Evolutionary conservation across 2,888 invertebrate genomes (phyloP).

Genomic region (Imbricaverruca yamaguchii): DNA sequence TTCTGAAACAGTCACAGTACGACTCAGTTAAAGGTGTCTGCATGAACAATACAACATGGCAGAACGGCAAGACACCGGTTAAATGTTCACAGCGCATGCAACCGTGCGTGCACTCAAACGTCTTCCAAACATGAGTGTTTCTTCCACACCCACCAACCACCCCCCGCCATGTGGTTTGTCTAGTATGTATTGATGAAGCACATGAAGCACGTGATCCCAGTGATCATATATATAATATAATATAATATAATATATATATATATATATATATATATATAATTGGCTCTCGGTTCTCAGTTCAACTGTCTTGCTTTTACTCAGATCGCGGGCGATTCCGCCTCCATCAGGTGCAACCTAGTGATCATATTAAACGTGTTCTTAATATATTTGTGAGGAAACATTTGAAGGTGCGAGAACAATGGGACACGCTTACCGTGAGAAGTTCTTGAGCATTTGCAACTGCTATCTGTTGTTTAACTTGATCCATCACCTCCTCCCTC

Average conservation of each 20-base stretch:
- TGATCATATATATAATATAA: background rate
- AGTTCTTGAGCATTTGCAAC: conserved; percentile 89
- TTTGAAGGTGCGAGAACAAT: background rate
- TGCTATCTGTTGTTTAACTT: conserved; percentile 90
- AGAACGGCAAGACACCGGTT: background rate
- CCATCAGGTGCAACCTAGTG: too few relatives aligned
- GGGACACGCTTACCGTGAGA: conserved; percentile 55
- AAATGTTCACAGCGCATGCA: background rate
- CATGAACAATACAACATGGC: background rate
- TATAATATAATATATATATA: conserved; percentile 8
- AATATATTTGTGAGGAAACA: background rate
- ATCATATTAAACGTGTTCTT: background rate
- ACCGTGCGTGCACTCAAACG: background rate
- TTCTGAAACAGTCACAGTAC: conserved; percentile 51
- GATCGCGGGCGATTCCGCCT: too few relatives aligned
- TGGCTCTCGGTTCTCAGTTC: background rate
- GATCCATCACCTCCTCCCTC: conserved; percentile 83
- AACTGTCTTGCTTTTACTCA: background rate
- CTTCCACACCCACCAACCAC: background rate
- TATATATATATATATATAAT: background rate
- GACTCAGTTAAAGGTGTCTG: background rate
- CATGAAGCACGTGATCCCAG: background rate
- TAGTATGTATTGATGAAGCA: background rate
- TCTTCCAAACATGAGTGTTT: background rate
- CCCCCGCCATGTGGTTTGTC: too few relatives aligned